Base-by-base conservation (phyloP, 2,888 invertebrate species). In the Zhuqinia jingwanae region DNA sequence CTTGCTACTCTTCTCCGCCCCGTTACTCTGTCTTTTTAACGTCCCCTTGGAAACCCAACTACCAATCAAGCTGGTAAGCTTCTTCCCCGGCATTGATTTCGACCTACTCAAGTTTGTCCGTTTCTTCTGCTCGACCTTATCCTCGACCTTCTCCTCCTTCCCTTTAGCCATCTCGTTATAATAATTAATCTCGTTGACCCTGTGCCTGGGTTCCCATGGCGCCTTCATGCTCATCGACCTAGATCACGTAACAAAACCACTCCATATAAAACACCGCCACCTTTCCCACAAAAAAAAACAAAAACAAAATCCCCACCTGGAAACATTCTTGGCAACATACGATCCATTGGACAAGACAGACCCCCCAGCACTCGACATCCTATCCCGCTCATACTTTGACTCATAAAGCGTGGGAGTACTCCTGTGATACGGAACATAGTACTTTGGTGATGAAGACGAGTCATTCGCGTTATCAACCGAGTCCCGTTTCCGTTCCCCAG, bases 211-310 rank as follows among this genome's bases (percentile, higher is more conserved):
- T 13, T 88, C 82, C 89, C 89, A 89, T 11, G 89, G 89, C 22
- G 88, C 89, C 27, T 89, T 75, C 53, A 89, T 87, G 63, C 88
- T 88, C 89, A 89, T 89, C 47, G 89, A 89, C 30, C 85, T 78
- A 11, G 20, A 56, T 56, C 6, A 56, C 20, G 15, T 56, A n/a
- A n/a, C n/a, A n/a, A n/a, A n/a, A n/a, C n/a, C n/a, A n/a, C n/a
- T n/a, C n/a, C n/a, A n/a, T n/a, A n/a, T n/a, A n/a, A n/a, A n/a
- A n/a, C n/a, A n/a, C n/a, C n/a, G n/a, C n/a, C n/a, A n/a, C n/a
- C n/a, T n/a, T n/a, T n/a, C n/a, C n/a, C n/a, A n/a, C n/a, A n/a
- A n/a, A n/a, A n/a, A n/a, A n/a, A n/a, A n/a, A n/a, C n/a, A n/a
- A n/a, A n/a, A n/a, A n/a, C n/a, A n/a, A n/a, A n/a, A n/a, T n/a